phyloP scores from a whole-genome alignment of 2,113 vertebrate species.

The Syngnathoides biaculeatus region DNA sequence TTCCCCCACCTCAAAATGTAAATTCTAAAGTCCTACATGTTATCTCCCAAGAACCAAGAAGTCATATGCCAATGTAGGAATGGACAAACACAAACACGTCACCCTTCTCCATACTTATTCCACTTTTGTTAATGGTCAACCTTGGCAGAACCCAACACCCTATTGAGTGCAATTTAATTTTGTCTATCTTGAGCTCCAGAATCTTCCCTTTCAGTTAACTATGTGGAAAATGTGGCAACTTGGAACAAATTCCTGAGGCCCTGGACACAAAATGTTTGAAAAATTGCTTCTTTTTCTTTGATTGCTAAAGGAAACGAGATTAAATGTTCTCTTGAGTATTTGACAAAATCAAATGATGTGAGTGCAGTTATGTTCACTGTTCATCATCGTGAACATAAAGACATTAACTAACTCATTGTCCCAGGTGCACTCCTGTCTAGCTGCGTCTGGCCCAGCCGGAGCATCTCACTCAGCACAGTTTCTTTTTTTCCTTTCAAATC shows the following conservation, averaged over 20 bases:
- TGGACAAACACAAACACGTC: no score
- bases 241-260: neutral
- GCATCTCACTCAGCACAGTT: conserved; percentile 68
- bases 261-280: no score
- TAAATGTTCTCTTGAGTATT: neutral
- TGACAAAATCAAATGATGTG: conserved; percentile 18
- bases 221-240: neutral
- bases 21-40: no score
- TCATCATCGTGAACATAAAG: conserved; percentile 42
- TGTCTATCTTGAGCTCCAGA: neutral
- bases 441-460: conserved; percentile 50
- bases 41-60: no score
- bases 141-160: no score
- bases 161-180: no score
- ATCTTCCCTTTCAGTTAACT: neutral
- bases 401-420: conserved; percentile 65
- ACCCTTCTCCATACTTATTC: no score
- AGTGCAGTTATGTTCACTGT: conserved; percentile 29
- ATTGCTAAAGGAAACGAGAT: neutral
- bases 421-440: conserved; percentile 48
- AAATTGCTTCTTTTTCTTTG: neutral
- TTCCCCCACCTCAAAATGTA: no score
- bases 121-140: no score
- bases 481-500: neutral
- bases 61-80: no score